A percentile compares a stretch with the other conserved stretches of the same genome.
phyloP scores from a whole-genome alignment of 2,888 invertebrate genomes.

The Polietes domitor region DNA sequence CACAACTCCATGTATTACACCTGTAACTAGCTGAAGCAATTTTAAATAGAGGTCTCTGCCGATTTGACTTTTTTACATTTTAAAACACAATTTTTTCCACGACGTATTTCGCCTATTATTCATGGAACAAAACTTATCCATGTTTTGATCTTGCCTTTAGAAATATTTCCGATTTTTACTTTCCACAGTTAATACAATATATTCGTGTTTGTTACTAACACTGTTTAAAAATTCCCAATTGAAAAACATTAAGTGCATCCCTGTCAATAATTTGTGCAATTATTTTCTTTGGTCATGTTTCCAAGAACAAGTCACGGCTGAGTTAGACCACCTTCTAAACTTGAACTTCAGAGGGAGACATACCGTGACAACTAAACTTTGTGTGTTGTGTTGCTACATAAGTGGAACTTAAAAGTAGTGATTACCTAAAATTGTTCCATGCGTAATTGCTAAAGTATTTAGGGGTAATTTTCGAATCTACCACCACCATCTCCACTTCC shows the following conservation, averaged over 20 bases:
- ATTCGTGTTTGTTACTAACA: too few species aligned
- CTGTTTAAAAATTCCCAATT: too few species aligned
- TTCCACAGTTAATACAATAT: too few species aligned
- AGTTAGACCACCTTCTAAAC: slow-evolving; percentile 18
- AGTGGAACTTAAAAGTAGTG: slow-evolving; percentile 42
- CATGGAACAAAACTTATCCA: too few species aligned
- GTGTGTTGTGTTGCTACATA: background rate
- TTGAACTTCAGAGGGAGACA: slow-evolving; percentile 39
- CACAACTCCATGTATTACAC: too few species aligned
- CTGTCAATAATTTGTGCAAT: slow-evolving; percentile 30
- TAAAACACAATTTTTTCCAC: too few species aligned
- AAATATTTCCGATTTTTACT: too few species aligned
- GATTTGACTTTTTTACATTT: too few species aligned
- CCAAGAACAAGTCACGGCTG: background rate
- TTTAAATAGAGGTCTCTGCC: too few species aligned
- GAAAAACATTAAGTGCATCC: background rate
- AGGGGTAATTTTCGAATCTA: slow-evolving; percentile 50
- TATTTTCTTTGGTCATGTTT: slow-evolving; percentile 29
- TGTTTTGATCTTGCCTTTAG: too few species aligned
- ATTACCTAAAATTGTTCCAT: slow-evolving; percentile 56
- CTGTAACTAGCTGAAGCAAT: too few species aligned
- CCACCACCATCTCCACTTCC: background rate
- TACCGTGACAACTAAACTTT: background rate
- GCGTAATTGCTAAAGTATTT: slow-evolving; percentile 57
- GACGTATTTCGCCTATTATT: too few species aligned